Conservation (phyloP, 2,797 vertebrate genomes). For the Chelon auratus region DNA sequence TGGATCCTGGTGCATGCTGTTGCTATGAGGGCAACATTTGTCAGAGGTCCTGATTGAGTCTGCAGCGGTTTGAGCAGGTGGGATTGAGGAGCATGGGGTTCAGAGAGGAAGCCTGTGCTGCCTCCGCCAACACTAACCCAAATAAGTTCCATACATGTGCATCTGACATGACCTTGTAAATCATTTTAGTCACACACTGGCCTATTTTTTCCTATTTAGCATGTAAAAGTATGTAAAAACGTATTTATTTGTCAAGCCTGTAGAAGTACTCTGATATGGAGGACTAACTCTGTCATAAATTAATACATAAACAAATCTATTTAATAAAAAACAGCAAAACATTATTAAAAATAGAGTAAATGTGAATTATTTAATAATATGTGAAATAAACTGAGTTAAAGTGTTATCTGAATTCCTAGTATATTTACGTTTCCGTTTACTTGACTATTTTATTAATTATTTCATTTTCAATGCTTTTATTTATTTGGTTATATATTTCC, state of each 20-base stretch:
- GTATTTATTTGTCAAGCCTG: background rate
- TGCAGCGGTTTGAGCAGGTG: slow-evolving; percentile 36
- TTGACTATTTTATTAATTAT: no score
- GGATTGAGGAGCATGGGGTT: slow-evolving; percentile 4
- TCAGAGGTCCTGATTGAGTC: slow-evolving; percentile 34
- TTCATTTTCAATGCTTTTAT: no score
- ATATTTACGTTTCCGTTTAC: no score
- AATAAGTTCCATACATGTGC: background rate
- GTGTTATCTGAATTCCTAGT: no score
- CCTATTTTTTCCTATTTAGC: slow-evolving; percentile 20
- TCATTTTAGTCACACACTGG: slow-evolving; percentile 17
- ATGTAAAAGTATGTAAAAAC: background rate
- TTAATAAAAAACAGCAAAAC: no score
- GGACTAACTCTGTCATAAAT: no score
- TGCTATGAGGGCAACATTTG: slow-evolving; percentile 49
- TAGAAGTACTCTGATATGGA: background rate
- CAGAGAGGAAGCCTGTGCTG: background rate
- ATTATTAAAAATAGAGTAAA: no score
- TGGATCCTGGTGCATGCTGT: slow-evolving; percentile 37
- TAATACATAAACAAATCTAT: no score
- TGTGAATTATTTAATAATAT: no score
- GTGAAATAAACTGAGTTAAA: no score
- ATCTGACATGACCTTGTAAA: background rate
- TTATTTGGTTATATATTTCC: no score
- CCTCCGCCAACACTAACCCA: background rate